Conservation (phyloP, 2,797 vertebrate genomes). For the Sternarchorhynchus goeldii region DNA sequence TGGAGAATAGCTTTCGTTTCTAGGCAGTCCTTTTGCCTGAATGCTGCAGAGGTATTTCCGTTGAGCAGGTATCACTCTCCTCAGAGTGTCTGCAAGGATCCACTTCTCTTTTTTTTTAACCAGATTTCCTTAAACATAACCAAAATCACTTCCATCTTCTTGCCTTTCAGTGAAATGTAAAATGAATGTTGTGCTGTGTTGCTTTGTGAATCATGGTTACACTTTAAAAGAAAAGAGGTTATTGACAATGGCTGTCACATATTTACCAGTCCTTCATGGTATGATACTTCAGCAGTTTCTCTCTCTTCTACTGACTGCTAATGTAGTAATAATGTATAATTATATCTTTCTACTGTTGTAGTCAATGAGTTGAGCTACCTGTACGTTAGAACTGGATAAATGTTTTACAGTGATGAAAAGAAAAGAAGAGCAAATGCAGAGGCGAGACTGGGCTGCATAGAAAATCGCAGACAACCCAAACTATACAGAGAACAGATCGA, state of each 20-base stretch:
- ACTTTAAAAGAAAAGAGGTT: background rate
- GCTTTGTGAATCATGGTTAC: background rate
- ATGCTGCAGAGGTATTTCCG: too few species aligned
- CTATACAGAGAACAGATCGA: background rate
- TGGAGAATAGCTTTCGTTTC: too few species aligned
- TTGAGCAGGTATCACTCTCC: too few species aligned
- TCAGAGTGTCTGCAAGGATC: background rate
- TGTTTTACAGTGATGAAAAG: background rate
- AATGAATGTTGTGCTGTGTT: background rate
- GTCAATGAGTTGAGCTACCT: slow-evolving; percentile 54
- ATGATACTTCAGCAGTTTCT: background rate
- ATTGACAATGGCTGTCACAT: background rate
- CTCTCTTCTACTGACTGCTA: background rate
- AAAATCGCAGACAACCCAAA: background rate
- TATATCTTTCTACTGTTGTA: background rate
- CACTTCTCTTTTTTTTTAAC: background rate
- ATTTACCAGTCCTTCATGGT: background rate
- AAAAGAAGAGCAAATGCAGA: background rate
- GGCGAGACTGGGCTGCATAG: background rate
- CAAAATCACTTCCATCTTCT: background rate
- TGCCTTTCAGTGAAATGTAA: background rate
- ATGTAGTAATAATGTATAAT: background rate
- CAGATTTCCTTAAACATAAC: slow-evolving; percentile 35
- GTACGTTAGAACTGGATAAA: slow-evolving; percentile 41
- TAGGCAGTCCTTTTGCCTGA: too few species aligned